Percentiles rank a stretch among this genome's conserved stretches.
Conservation (phyloP, 1,140 invertebrate genomes). For the Drosophila takahashii region DNA sequence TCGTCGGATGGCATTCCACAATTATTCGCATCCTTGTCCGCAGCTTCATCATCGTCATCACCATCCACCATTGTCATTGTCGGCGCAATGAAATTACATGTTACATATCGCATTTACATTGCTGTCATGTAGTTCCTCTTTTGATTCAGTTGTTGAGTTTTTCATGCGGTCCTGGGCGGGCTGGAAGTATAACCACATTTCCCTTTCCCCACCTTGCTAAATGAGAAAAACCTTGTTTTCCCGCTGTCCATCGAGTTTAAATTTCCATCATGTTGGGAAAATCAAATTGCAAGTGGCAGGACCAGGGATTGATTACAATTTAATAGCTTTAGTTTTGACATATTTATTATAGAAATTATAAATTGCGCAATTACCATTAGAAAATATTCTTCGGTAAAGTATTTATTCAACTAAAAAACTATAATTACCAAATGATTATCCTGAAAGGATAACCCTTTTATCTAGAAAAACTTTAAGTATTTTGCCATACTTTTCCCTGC, state of each 20-base stretch:
- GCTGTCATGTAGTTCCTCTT: slow-evolving; percentile 37
- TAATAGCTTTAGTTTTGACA: not conserved
- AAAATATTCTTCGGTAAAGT: too few species aligned
- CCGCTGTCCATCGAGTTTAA: not conserved
- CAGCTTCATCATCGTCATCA: slow-evolving; percentile 23
- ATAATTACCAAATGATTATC: not conserved
- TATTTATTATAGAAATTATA: not conserved
- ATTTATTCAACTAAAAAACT: not conserved
- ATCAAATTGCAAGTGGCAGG: not conserved
- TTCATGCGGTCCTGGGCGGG: not conserved
- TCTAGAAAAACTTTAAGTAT: not conserved
- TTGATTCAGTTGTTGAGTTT: slow-evolving; percentile 38
- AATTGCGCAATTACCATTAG: too few species aligned
- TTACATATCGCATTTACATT: slow-evolving; percentile 53
- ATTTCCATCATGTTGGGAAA: not conserved
- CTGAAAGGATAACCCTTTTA: not conserved
- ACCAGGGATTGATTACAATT: not conserved
- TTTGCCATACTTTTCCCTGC: not conserved
- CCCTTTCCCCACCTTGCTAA: slow-evolving; percentile 9
- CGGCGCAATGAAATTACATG: slow-evolving; percentile 52
- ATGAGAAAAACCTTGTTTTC: slow-evolving; percentile 11
- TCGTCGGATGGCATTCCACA: slow-evolving; percentile 12
- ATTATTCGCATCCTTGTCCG: slow-evolving; percentile 46
- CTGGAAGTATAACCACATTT: slow-evolving; percentile 4
- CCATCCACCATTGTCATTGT: slow-evolving; percentile 28